Base-by-base conservation (phyloP, 2,797 vertebrate species). In the Eidolon dupreanum region DNA sequence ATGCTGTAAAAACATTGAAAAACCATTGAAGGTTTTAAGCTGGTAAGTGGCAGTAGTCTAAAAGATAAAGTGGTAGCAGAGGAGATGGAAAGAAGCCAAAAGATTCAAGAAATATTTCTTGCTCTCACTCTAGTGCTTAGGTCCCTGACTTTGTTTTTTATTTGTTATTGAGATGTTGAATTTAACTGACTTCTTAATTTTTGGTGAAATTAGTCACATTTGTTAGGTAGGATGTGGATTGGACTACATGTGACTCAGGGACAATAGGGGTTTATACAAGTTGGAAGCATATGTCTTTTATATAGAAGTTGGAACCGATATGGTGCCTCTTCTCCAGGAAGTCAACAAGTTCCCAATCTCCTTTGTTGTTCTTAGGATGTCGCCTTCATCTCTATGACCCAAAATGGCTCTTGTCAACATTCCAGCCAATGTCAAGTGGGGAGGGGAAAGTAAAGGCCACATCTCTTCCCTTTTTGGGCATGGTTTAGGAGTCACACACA, bases 291-390 rank as follows among this genome's bases (percentile, higher is more conserved):
- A 49, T 90, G 15, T 78, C n/a, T 79, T 74, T 92, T 8, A 79
- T 63, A 41, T 61, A 55, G 31, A 94, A 92, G 22, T 53, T 61
- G 51, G 65, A 88, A 24, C 65, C 51, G 33, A 79, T 49, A 89
- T 33, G n/a, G 38, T 75, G 31, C 55, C 8, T 97, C 17, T 93
- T 49, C 6, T 57, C 17, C 4, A 79, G 65, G 36, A 84, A 79
- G 51, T 53, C 82, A 82, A 31, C n/a, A 55, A 79, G 57, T 31
- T 66, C 19, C 13, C 24, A 66, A 20, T 6, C 24, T 83, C 81
- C 83, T 85, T 5, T 93, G 89, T 87, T 93, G 49, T 88, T n/a
- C 19, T 59, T 84, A 73, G 31, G 49, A 36, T 83, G 70, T 90
- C 38, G 26, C 17, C 20, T 96, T 74, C 87, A 79, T 79, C 41